phyloP scores from a whole-genome alignment of 2,888 invertebrate species.

The Scaptomyza caliginosa region DNA sequence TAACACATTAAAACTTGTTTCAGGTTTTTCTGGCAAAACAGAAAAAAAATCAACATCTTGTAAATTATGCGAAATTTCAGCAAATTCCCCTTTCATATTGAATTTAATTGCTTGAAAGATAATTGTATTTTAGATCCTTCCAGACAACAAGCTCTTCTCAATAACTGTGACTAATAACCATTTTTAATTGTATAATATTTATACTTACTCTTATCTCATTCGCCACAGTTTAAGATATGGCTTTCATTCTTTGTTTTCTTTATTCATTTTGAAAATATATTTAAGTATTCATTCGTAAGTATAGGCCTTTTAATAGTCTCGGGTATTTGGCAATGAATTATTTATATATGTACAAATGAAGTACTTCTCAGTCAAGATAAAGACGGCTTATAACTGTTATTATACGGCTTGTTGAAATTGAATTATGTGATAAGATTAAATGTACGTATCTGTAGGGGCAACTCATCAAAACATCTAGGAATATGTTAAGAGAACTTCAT shows the following conservation, averaged over 20 bases:
- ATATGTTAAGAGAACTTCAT: too few relatives aligned
- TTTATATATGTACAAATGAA: neutral
- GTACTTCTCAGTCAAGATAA: slow-evolving; percentile 5
- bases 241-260: slow-evolving; percentile 34
- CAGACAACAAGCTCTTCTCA: neutral
- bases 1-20: slow-evolving; percentile 53
- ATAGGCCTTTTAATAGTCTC: slow-evolving; percentile 21
- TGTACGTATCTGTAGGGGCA: neutral
- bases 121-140: slow-evolving; percentile 17
- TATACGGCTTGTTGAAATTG: slow-evolving; percentile 7
- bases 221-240: slow-evolving; percentile 16
- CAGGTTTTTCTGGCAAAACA: neutral
- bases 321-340: slow-evolving; percentile 11
- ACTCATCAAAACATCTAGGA: slow-evolving; percentile 17
- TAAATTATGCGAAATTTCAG: slow-evolving; percentile 37
- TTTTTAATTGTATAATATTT: slow-evolving; percentile 33
- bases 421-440: slow-evolving; percentile 27
- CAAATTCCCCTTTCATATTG: slow-evolving; percentile 26
- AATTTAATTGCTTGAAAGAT: slow-evolving; percentile 24
- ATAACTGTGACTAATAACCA: slow-evolving; percentile 54
- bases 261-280: neutral
- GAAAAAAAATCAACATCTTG: slow-evolving; percentile 10
- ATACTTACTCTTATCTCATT: slow-evolving; percentile 32
- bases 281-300: neutral
- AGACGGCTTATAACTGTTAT: slow-evolving; percentile 12